Conservation (phyloP, 2,797 vertebrate species). For the Bradypus variegatus region DNA sequence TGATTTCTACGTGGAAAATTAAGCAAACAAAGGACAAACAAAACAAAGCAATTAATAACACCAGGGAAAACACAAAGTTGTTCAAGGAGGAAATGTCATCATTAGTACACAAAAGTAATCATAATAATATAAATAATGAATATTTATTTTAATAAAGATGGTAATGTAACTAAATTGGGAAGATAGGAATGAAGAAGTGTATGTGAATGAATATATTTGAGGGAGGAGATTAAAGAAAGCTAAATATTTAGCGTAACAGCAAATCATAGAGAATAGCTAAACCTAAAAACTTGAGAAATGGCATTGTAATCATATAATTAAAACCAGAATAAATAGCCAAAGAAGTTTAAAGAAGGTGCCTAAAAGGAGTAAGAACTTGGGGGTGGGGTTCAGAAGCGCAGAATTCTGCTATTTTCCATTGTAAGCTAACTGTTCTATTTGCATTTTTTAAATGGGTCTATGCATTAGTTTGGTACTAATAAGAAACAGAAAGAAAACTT, state of each 20-base stretch:
- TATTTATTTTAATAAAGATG: neutral
- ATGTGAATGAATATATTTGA: neutral
- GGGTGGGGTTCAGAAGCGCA: neutral
- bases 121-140: neutral
- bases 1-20: conserved; percentile 8
- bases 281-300: neutral
- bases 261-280: neutral
- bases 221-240: neutral
- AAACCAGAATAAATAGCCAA: neutral
- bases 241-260: neutral
- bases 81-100: neutral
- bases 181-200: neutral
- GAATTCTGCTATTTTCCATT: neutral
- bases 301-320: neutral
- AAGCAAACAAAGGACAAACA: neutral
- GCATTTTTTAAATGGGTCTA: neutral
- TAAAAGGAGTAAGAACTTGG: neutral
- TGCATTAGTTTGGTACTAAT: neutral
- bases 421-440: neutral
- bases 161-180: neutral
- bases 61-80: neutral
- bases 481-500: neutral
- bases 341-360: neutral
- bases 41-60: neutral
- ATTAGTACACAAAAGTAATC: neutral